Evolutionary conservation across 2,888 invertebrate genomes (phyloP), one percentile per base, ranked within the genome.

Genomic region (Myopa tessellatipennis): DNA sequence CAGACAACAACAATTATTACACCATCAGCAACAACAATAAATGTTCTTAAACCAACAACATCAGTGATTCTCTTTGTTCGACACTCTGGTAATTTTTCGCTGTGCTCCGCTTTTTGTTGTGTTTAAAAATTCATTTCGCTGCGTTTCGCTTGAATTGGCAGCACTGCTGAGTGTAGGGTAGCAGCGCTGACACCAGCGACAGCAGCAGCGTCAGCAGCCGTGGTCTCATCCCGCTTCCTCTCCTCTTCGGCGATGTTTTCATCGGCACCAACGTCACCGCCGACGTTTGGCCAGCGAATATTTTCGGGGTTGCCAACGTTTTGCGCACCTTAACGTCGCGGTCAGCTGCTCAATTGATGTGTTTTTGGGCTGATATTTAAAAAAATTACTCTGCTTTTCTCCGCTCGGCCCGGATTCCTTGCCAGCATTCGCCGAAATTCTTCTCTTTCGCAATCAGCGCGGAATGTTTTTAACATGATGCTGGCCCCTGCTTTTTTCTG

Each of bases 31-130:
- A 14, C 4, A 60, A 40, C 26, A 18, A 70, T 70, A 67, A 65
- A 55, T 74, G 55, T 4, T 55, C 34, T 69, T 69, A 60, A 68
- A 69, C 76, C 76, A 69, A 76, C 76, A 82, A 80, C 80, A 85
- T 85, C 82, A 82, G 76, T 79, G 81, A 85, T 85, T 84, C 85
- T 83, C 85, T 85, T 85, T 85, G 84, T 81, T 83, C 82, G 83
- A 85, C 85, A 86, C 86, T 86, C 78, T 82, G 85, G 84, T 85
- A 81, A 85, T 85, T 85, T 85, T 80, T 81, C 82, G 82, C 82
- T 81, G 79, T 79, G 63, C 40, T 75, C 36, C 76, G 70, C 68
- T 80, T 78, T 77, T 81, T 82, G 80, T 81, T 80, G 77, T 77
- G 78, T 77, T 79, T 80, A 79, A 80, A 80, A 80, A 79, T 79